phyloP scores from a whole-genome alignment of 2,888 invertebrate genomes.

The Sycophila texana region DNA sequence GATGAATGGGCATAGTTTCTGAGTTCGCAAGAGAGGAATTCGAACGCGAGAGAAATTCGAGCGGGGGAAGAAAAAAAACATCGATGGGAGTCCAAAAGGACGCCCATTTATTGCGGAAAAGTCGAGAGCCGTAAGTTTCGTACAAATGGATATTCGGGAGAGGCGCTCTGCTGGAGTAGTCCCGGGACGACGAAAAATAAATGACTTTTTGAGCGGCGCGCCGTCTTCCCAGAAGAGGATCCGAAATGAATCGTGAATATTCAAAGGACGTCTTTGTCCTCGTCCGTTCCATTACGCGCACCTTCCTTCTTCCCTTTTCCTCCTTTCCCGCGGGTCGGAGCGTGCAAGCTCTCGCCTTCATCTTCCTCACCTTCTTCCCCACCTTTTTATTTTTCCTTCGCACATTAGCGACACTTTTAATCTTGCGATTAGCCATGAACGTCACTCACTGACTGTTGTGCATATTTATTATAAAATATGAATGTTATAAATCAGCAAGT shows the following conservation, averaged over 20 bases:
- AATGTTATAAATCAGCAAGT: slow-evolving; percentile 16
- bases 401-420: slow-evolving; percentile 52
- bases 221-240: slow-evolving; percentile 36
- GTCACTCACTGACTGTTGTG: neutral
- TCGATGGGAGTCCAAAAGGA: neutral
- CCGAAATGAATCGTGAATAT: slow-evolving; percentile 63
- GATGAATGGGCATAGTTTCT: slow-evolving; percentile 41
- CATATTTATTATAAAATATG: slow-evolving; percentile 31
- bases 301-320: neutral
- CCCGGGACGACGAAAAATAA: slow-evolving; percentile 35
- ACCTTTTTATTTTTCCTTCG: slow-evolving; percentile 34
- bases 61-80: neutral
- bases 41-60: neutral
- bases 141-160: slow-evolving; percentile 52
- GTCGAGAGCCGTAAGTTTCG: slow-evolving; percentile 42
- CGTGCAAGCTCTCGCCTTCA: neutral
- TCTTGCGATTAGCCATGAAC: slow-evolving; percentile 45
- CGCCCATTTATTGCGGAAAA: slow-evolving; percentile 40
- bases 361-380: neutral
- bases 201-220: slow-evolving; percentile 47
- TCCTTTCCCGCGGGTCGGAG: neutral
- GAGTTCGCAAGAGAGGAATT: neutral
- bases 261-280: slow-evolving; percentile 63
- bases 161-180: neutral
- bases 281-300: slow-evolving; percentile 43